Conservation (phyloP, 2,888 invertebrate genomes). For the Diogma glabrata region DNA sequence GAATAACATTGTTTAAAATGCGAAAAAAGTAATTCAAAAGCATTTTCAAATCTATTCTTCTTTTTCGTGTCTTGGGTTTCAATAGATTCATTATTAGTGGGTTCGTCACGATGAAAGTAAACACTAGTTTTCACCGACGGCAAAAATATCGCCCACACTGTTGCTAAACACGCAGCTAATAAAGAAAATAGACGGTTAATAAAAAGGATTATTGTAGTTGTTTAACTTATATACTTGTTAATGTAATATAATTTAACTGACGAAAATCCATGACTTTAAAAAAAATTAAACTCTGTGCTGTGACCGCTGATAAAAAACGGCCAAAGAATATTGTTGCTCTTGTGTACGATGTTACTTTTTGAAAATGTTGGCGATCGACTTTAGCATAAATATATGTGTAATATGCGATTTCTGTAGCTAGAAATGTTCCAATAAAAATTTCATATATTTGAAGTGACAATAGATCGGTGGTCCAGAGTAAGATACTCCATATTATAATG, state of each 20-base stretch:
- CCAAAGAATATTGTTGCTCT: constrained; percentile 59
- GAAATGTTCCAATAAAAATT: constrained; percentile 68
- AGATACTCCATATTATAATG: constrained; percentile 59
- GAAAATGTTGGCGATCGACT: constrained; percentile 56
- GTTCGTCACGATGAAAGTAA: constrained; percentile 45
- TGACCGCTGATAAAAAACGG: constrained; percentile 48
- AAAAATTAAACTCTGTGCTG: constrained; percentile 54
- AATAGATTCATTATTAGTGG: constrained; percentile 1
- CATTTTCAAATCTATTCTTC: constrained; percentile 11
- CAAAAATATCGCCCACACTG: constrained; percentile 48
- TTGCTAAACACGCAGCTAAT: constrained; percentile 40
- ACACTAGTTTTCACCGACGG: constrained; percentile 50
- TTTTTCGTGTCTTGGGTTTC: constrained; percentile 4
- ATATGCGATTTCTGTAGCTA: constrained; percentile 86
- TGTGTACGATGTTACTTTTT: constrained; percentile 61
- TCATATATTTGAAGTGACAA: constrained; percentile 56
- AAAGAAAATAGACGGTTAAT: no score
- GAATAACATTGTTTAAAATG: constrained; percentile 50
- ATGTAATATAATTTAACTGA: constrained; percentile 57
- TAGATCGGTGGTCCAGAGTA: constrained; percentile 65
- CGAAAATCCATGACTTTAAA: constrained; percentile 47
- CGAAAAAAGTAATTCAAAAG: constrained; percentile 38
- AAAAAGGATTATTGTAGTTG: neutral
- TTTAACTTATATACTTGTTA: constrained; percentile 39
- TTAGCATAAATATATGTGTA: constrained; percentile 88